These are phyloP conservation scores for Napeogenes inachia DNA, from an alignment of 2,888 invertebrate genomes.

Conservation along the genomic window DNA sequence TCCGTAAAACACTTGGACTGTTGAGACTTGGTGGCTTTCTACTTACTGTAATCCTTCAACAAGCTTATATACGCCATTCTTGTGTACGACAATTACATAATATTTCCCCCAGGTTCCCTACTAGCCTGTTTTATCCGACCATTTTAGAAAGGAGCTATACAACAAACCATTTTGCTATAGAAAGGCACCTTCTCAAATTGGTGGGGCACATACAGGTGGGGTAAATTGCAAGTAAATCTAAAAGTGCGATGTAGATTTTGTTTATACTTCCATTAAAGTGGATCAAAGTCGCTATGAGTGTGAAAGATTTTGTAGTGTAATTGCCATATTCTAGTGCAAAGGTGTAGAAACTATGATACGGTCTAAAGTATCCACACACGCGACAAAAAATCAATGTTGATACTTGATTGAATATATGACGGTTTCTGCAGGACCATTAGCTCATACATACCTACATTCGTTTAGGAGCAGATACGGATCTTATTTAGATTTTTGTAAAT, in stretches of 20 bases:
- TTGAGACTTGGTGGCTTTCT: conserved; percentile 62
- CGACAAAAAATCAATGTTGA: too few species aligned
- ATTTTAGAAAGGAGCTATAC: conserved; percentile 50
- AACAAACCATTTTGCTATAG: conserved; percentile 30
- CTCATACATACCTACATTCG: too few species aligned
- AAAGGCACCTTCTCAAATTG: conserved; percentile 44
- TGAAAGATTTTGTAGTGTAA: conserved; percentile 17
- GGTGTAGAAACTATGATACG: too few species aligned
- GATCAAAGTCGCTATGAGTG: conserved; percentile 22
- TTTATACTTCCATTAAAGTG: conserved; percentile 29
- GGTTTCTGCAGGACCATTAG: too few species aligned
- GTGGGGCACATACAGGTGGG: conserved; percentile 55
- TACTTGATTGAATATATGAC: too few species aligned
- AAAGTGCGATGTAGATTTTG: conserved; percentile 26
- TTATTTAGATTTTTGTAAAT: too few species aligned
- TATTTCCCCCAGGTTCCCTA: conserved; percentile 67
- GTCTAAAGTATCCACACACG: too few species aligned
- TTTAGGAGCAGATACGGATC: too few species aligned
- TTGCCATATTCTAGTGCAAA: background rate
- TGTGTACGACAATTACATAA: conserved; percentile 62
- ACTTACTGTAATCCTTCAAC: conserved; percentile 50
- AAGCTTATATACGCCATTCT: conserved; percentile 62
- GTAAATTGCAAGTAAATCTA: conserved; percentile 40
- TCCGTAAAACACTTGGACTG: conserved; percentile 54
- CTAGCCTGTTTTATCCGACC: conserved; percentile 56